Evolutionary conservation across 2,113 vertebrate species (phyloP).

Genomic region (Ctenodactylus gundi): DNA sequence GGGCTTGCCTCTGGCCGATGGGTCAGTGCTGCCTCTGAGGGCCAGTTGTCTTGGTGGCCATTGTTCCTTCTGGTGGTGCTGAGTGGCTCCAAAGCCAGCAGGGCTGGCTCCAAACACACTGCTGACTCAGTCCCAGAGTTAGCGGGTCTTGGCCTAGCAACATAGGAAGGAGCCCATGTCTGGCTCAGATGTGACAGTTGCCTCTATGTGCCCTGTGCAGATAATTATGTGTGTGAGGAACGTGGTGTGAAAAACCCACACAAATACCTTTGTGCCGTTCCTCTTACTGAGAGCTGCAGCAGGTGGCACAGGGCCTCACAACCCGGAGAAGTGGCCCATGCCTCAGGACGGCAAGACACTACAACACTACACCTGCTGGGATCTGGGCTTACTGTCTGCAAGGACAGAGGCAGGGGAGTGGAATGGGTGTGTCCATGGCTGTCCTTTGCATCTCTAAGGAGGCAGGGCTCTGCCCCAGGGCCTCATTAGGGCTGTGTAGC

Average conservation of each 20-base stretch:
- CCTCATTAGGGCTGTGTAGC: not conserved
- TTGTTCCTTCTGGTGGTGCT: not conserved
- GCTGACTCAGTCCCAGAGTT: not conserved
- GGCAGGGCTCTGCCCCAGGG: not conserved
- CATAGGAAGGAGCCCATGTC: conserved; percentile 36
- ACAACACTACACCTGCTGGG: too few species aligned
- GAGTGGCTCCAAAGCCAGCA: not conserved
- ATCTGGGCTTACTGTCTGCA: too few species aligned
- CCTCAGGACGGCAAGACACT: too few species aligned
- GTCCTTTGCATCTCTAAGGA: too few species aligned
- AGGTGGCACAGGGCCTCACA: fast-evolving
- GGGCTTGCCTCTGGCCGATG: not conserved
- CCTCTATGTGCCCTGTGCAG: not conserved
- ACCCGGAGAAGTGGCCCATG: not conserved
- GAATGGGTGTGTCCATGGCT: fast-evolving
- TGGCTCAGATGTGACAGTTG: not conserved
- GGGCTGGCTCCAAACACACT: not conserved
- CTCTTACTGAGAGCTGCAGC: fast-evolving
- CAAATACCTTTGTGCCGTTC: not conserved
- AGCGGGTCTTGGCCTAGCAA: conserved; percentile 18
- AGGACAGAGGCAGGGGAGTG: not conserved
- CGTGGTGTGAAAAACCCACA: fast-evolving
- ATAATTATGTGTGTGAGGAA: conserved; percentile 1
- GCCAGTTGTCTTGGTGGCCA: not conserved
- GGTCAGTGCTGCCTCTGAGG: not conserved